These are phyloP conservation scores for Sipha flava DNA, from an alignment of 1,140 invertebrate species.

Conservation along the genomic window DNA sequence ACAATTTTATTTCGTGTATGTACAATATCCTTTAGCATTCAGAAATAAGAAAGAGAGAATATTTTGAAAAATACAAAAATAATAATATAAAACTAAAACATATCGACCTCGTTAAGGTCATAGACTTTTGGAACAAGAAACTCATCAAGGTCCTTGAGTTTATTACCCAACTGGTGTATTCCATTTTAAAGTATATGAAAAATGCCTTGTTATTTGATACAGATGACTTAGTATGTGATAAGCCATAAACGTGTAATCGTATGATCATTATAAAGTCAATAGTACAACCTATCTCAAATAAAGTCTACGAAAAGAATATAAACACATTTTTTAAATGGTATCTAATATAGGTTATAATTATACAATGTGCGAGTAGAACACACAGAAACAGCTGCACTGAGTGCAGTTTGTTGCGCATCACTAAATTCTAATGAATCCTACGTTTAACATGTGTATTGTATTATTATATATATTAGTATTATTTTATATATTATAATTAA, in stretches of 20 bases:
- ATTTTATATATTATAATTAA: too few species aligned
- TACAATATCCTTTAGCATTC: background rate
- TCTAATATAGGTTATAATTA: too few species aligned
- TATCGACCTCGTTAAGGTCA: constrained; percentile 30
- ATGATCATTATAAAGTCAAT: too few species aligned
- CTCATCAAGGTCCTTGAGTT: constrained; percentile 28
- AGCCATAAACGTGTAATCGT: background rate
- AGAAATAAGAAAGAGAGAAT: background rate
- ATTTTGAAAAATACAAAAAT: background rate
- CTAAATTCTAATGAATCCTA: too few species aligned
- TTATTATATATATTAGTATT: too few species aligned
- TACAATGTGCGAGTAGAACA: too few species aligned
- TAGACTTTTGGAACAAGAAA: constrained; percentile 26
- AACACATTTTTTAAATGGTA: too few species aligned
- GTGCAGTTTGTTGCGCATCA: too few species aligned
- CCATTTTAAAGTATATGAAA: background rate
- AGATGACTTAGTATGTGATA: constrained; percentile 1
- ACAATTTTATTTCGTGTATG: too few species aligned
- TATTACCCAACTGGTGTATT: background rate
- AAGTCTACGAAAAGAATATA: too few species aligned
- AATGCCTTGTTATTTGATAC: background rate
- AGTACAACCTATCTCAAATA: background rate
- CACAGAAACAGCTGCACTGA: too few species aligned
- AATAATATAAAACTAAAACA: background rate
- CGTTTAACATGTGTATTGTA: too few species aligned